Evolutionary conservation across 2,888 invertebrate genomes (phyloP), one percentile per base, ranked within the genome.

Genomic region (Caenorhabditis parvicauda): DNA sequence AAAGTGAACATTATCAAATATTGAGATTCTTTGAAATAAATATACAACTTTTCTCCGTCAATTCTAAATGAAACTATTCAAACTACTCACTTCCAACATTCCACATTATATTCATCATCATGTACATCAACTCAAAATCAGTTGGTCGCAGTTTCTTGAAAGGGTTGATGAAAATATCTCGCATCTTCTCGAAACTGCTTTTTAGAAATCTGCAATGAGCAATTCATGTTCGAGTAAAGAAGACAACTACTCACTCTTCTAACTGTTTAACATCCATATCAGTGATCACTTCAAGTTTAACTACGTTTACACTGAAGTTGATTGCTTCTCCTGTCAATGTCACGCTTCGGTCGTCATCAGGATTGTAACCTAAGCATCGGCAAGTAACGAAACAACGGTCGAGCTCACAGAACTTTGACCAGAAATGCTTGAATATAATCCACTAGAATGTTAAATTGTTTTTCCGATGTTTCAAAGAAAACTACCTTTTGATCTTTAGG

Each of bases 31-130:
- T 32, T n/a, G 35, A n/a, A 32, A 12, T 32, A 32, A n/a, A 32
- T 32, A 32, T 32, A n/a, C n/a, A 32, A 32, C 35, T 32, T 32
- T n/a, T 32, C 35, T n/a, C 9, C n/a, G 7, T 48, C 2, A 17
- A 21, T 47, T 24, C 22, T 22, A 32, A 6, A 19, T 3, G 6
- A 22, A 41, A 21, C 56, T n/a, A n/a, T n/a, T n/a, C n/a, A n/a
- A n/a, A n/a, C n/a, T n/a, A n/a, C n/a, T 47, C 21, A 65, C 68
- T 57, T 43, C 42, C 35, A 24, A 63, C 53, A 60, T 62, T 63
- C 68, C 68, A 68, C 68, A 68, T 68, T 14, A 63, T 64, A 27
- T 56, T 64, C 60, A 68, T 59, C 58, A 68, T 65, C 68, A 68
- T 68, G 37, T 65, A 68, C 49, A 68, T 63, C 1, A 68, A 44